Evolutionary conservation across 2,888 invertebrate genomes (phyloP).

Genomic region (Idaea dimidiata): DNA sequence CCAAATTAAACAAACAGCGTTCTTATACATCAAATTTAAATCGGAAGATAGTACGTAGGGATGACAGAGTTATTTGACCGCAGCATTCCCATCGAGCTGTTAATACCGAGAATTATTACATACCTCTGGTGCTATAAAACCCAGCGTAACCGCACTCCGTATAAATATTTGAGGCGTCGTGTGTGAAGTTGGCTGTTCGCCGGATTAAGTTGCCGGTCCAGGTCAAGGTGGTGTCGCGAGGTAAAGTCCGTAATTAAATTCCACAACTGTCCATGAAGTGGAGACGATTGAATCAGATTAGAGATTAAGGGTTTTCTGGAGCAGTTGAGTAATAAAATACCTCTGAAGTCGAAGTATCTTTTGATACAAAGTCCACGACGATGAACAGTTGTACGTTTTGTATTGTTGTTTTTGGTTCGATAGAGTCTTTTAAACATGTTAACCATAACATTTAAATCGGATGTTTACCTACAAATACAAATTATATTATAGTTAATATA

Average conservation of each 20-base stretch:
- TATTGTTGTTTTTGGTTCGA: not conserved
- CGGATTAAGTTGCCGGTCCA: slow-evolving; percentile 8
- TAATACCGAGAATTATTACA: slow-evolving; percentile 2
- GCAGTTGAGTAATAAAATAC: not conserved
- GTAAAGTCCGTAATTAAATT: slow-evolving; percentile 29
- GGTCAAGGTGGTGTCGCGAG: slow-evolving; percentile 27
- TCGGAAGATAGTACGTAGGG: not conserved
- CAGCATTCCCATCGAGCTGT: slow-evolving; percentile 3
- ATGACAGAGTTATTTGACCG: slow-evolving; percentile 3
- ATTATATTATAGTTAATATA: too few relatives aligned
- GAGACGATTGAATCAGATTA: not conserved
- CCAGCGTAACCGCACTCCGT: slow-evolving; percentile 1
- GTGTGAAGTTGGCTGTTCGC: not conserved
- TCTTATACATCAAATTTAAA: slow-evolving; percentile 8
- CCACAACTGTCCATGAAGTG: slow-evolving; percentile 16
- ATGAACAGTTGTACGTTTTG: not conserved
- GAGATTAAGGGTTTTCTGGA: not conserved
- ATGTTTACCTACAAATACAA: too few relatives aligned
- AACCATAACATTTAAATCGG: too few relatives aligned
- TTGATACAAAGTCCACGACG: not conserved
- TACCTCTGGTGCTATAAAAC: slow-evolving; percentile 2
- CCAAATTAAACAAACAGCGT: not conserved
- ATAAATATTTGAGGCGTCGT: slow-evolving; percentile 5
- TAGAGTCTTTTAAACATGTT: not conserved
- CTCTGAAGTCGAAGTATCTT: not conserved